Conservation (phyloP, 2,888 invertebrate genomes). For the Perithous albicinctus region DNA sequence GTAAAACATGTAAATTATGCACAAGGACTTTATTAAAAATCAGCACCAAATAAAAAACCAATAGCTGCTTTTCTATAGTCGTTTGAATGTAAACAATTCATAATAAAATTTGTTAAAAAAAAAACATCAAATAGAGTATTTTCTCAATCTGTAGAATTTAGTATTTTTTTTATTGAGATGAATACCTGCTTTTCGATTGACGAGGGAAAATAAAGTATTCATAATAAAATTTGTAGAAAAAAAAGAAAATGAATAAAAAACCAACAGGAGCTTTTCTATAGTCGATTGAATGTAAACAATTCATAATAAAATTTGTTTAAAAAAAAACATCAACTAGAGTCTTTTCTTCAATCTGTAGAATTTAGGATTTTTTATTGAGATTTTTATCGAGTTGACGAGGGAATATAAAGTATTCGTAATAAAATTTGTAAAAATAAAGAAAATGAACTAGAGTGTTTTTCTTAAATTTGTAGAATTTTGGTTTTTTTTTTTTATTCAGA, state of each 20-base stretch:
- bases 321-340: neutral
- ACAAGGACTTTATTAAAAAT: slow-evolving; percentile 12
- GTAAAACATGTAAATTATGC: neutral
- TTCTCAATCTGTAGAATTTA: neutral
- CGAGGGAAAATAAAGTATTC: too few species aligned
- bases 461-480: neutral
- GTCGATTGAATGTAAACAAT: slow-evolving; percentile 7
- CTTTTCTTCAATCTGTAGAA: neutral
- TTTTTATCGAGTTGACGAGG: too few species aligned
- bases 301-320: slow-evolving; percentile 27
- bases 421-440: too few species aligned
- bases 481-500: slow-evolving; percentile 51
- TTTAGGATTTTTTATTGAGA: too few species aligned
- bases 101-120: slow-evolving; percentile 35
- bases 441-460: neutral
- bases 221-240: too few species aligned
- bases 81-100: neutral
- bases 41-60: neutral
- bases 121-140: neutral
- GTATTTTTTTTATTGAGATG: too few species aligned
- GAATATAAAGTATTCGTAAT: too few species aligned
- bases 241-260: too few species aligned
- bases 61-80: neutral
- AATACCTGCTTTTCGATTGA: too few species aligned
- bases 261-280: neutral